These are phyloP conservation scores for Tubulanus polymorphus DNA, from an alignment of 2,888 invertebrate species.

Conservation along the genomic window DNA sequence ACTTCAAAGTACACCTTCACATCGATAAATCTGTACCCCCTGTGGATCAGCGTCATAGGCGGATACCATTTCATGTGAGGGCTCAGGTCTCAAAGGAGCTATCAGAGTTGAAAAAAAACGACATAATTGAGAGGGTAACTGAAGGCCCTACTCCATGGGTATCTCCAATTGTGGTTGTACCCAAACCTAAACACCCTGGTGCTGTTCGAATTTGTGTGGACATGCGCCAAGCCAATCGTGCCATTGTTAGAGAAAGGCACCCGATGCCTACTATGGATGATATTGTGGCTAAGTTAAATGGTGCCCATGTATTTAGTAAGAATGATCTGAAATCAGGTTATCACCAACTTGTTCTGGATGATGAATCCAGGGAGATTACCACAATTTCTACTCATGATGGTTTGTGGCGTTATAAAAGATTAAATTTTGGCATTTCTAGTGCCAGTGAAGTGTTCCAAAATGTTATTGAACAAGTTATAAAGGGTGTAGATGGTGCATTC, in stretches of 20 bases:
- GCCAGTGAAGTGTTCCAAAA: constrained; percentile 13
- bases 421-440: constrained; percentile 13
- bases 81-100: constrained; percentile 24
- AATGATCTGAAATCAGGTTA: constrained; percentile 21
- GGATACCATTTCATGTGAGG: constrained; percentile 25
- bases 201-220: constrained; percentile 26
- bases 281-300: constrained; percentile 20
- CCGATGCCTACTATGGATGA: constrained; percentile 25
- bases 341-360: constrained; percentile 19
- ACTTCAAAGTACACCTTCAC: constrained; percentile 18
- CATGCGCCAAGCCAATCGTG: constrained; percentile 23
- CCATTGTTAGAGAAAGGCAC: constrained; percentile 23
- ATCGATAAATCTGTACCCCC: constrained; percentile 16
- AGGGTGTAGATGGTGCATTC: constrained; percentile 3
- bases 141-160: constrained; percentile 33
- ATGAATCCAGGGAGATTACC: constrained; percentile 19
- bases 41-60: constrained; percentile 16
- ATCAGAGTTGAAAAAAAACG: constrained; percentile 21
- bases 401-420: constrained; percentile 16
- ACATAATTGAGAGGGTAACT: constrained; percentile 29
- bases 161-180: constrained; percentile 27
- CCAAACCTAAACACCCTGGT: constrained; percentile 19
- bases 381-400: constrained; percentile 23
- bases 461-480: constrained; percentile 3
- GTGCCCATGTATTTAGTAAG: constrained; percentile 20